Evolutionary conservation across 2,113 vertebrate genomes (phyloP).

Genomic region (Lota lota): DNA sequence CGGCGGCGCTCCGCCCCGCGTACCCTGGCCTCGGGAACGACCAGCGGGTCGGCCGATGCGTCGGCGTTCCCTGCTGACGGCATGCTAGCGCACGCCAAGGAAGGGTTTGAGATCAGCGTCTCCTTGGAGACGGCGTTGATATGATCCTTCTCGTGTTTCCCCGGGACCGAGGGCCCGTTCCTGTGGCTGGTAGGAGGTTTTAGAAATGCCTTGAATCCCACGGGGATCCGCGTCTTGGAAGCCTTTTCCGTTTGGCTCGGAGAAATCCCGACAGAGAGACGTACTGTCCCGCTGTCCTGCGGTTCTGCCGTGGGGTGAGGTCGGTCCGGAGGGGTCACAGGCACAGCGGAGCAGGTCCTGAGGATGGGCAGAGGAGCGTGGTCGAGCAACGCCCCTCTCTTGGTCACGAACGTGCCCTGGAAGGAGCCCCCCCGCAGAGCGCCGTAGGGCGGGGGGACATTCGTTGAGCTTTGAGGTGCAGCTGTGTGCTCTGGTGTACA

Average conservation of each 20-base stretch:
- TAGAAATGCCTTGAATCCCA: constrained; percentile 82
- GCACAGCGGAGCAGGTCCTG: constrained; percentile 58
- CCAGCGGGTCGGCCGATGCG: constrained; percentile 31
- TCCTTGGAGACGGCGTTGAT: constrained; percentile 84
- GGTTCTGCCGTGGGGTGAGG: constrained; percentile 55
- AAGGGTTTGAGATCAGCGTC: constrained; percentile 55
- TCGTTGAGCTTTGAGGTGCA: constrained; percentile 66
- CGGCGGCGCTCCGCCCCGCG: constrained; percentile 44
- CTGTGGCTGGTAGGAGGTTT: constrained; percentile 81
- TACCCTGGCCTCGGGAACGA: constrained; percentile 46
- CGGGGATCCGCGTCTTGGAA: constrained; percentile 79
- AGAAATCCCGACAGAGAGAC: constrained; percentile 37
- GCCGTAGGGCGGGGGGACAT: constrained; percentile 62
- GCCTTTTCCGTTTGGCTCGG: constrained; percentile 72
- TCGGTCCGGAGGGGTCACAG: constrained; percentile 54
- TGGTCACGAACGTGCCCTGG: constrained; percentile 61
- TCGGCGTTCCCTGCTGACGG: constrained; percentile 32
- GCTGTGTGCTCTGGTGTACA: constrained; percentile 57
- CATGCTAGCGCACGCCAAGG: constrained; percentile 42
- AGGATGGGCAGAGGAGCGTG: constrained; percentile 54
- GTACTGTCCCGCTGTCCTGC: constrained; percentile 62
- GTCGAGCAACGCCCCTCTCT: constrained; percentile 59
- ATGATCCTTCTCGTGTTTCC: constrained; percentile 89
- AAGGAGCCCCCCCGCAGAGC: constrained; percentile 62
- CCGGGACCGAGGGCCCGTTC: constrained; percentile 78